Conservation (phyloP, 2,797 vertebrate species). For the Fistularia tabacaria region DNA sequence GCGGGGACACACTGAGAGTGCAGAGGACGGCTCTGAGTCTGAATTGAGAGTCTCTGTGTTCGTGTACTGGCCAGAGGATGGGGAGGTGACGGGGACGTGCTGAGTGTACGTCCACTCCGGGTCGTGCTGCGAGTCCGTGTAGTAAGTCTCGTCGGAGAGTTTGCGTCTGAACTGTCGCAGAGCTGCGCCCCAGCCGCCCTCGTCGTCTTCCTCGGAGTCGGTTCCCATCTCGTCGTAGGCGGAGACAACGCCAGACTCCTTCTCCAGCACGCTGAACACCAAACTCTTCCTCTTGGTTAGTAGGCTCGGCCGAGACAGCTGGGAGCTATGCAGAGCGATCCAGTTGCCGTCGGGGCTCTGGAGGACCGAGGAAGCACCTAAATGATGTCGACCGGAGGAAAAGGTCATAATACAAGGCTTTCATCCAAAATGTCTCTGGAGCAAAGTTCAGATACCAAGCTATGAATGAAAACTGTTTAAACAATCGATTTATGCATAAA, state of each 20-base stretch:
- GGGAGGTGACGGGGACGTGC: slow-evolving; percentile 77
- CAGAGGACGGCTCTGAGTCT: slow-evolving; percentile 86
- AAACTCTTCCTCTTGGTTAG: slow-evolving; percentile 89
- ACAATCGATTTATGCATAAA: too few relatives aligned
- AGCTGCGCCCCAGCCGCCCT: slow-evolving; percentile 73
- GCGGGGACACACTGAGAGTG: slow-evolving; percentile 70
- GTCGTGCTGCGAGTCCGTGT: slow-evolving; percentile 75
- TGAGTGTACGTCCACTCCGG: slow-evolving; percentile 77
- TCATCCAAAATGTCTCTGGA: neutral
- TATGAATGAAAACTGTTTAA: too few relatives aligned
- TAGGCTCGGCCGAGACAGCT: slow-evolving; percentile 79
- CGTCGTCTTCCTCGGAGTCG: slow-evolving; percentile 82
- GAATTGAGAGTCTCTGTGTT: slow-evolving; percentile 87
- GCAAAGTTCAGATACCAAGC: too few relatives aligned
- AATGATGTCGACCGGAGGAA: slow-evolving; percentile 25
- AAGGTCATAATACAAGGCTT: neutral
- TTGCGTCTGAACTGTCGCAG: slow-evolving; percentile 67
- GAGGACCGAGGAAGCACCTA: slow-evolving; percentile 81
- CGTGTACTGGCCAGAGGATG: slow-evolving; percentile 81
- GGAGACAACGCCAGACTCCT: slow-evolving; percentile 83
- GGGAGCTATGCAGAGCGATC: slow-evolving; percentile 85
- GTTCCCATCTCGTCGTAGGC: slow-evolving; percentile 93
- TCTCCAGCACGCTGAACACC: slow-evolving; percentile 85
- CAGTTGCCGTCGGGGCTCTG: slow-evolving; percentile 95
- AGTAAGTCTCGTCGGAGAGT: slow-evolving; percentile 76